These are phyloP conservation scores for Phrixothrix hirtus DNA, from an alignment of 2,888 invertebrate species.

Conservation along the genomic window DNA sequence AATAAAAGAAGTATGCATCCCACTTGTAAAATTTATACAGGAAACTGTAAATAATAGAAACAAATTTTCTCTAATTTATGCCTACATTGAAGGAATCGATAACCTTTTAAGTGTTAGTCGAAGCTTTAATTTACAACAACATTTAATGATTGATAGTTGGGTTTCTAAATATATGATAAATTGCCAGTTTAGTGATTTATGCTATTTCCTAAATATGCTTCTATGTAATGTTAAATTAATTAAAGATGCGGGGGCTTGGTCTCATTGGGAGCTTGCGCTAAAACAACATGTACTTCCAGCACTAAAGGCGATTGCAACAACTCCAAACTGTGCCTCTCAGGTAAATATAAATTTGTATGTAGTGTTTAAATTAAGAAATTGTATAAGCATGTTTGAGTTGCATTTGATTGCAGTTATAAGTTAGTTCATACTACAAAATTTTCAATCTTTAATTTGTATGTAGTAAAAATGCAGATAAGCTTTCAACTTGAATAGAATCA, in stretches of 20 bases:
- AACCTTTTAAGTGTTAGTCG: conserved; percentile 40
- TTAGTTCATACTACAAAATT: too few species aligned
- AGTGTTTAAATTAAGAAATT: too few species aligned
- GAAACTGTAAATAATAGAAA: conserved; percentile 42
- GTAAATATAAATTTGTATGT: conserved; percentile 5
- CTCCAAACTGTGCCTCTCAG: conserved; percentile 34
- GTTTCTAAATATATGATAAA: conserved; percentile 44
- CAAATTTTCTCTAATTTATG: conserved; percentile 43
- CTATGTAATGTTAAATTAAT: conserved; percentile 40
- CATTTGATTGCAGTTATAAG: too few species aligned
- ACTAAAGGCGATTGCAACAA: conserved; percentile 38
- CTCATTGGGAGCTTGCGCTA: conserved; percentile 45
- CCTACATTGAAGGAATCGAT: conserved; percentile 43
- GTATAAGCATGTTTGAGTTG: too few species aligned
- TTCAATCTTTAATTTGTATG: too few species aligned
- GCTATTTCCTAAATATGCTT: conserved; percentile 42
- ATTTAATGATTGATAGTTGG: conserved; percentile 49
- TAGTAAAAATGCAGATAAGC: too few species aligned
- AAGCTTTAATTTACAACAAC: conserved; percentile 45
- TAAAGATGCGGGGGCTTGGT: conserved; percentile 38
- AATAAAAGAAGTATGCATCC: conserved; percentile 39
- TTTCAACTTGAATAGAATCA: too few species aligned
- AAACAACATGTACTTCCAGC: conserved; percentile 43
- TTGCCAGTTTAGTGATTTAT: conserved; percentile 47
- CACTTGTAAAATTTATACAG: conserved; percentile 41